These are phyloP conservation scores for Nothobranchius kuhntae DNA, from an alignment of 2,113 vertebrate species.

Conservation along the genomic window DNA sequence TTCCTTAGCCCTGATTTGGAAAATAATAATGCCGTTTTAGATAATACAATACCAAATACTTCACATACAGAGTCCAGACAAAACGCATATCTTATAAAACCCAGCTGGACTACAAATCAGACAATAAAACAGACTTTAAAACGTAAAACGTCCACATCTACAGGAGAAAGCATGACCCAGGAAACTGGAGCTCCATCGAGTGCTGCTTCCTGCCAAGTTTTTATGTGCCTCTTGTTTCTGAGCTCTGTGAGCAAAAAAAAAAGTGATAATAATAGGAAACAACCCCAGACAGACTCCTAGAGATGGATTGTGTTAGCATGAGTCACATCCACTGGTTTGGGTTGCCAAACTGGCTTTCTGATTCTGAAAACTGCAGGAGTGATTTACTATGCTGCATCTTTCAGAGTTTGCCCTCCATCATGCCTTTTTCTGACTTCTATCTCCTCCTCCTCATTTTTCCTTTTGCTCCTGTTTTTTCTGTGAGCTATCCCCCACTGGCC, in stretches of 20 bases:
- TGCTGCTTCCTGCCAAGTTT: no score
- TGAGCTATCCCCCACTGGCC: background rate
- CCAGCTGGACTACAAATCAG: background rate
- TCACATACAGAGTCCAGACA: background rate
- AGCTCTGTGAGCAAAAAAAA: background rate
- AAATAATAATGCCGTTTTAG: no score
- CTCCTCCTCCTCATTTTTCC: background rate
- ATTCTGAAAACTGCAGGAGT: constrained; percentile 41
- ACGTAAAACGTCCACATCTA: background rate
- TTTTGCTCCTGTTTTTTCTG: background rate
- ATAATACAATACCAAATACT: background rate
- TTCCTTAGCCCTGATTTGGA: no score
- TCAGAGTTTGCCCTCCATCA: background rate
- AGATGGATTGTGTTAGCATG: constrained; percentile 47
- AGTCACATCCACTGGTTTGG: constrained; percentile 54
- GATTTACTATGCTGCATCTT: constrained; percentile 19
- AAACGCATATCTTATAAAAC: background rate
- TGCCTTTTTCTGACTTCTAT: background rate
- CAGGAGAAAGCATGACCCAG: background rate
- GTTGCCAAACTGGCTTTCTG: constrained; percentile 35
- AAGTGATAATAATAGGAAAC: constrained; percentile 26
- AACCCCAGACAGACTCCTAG: constrained; percentile 41
- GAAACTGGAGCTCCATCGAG: background rate
- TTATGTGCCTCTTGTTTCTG: constrained; percentile 4
- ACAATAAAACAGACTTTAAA: background rate